These are phyloP conservation scores for Raja brachyura DNA, from an alignment of 2,113 vertebrate genomes.

Conservation along the genomic window DNA sequence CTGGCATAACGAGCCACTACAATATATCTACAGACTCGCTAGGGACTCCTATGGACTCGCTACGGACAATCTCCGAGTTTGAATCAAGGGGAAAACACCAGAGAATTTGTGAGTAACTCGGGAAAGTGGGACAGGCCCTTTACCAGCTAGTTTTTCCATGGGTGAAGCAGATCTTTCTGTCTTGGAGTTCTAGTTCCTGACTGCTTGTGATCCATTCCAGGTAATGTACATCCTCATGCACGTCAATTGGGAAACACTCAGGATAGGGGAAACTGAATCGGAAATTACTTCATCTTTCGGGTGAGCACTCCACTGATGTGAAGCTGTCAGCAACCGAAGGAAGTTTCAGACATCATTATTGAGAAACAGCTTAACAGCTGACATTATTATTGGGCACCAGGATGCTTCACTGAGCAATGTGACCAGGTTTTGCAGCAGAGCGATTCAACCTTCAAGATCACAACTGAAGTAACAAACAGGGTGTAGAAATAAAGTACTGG, in stretches of 20 bases:
- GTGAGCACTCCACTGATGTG: background rate
- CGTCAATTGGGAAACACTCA: background rate
- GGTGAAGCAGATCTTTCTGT: background rate
- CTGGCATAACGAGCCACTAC: too few species aligned
- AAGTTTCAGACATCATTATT: background rate
- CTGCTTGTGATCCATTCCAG: background rate
- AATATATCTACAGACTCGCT: too few species aligned
- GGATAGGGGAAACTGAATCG: background rate
- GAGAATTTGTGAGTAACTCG: too few species aligned
- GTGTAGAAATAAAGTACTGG: too few species aligned
- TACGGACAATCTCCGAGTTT: too few species aligned
- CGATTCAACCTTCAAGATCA: background rate
- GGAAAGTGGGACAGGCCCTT: too few species aligned
- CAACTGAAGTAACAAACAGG: background rate
- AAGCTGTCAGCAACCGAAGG: background rate
- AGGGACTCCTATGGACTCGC: too few species aligned
- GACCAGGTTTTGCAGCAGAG: background rate
- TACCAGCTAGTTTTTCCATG: background rate
- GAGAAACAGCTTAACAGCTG: background rate
- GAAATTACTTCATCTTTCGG: background rate
- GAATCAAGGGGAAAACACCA: too few species aligned
- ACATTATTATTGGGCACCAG: background rate
- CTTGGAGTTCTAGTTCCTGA: background rate
- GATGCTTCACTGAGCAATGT: background rate
- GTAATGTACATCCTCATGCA: background rate